Percentiles rank a stretch among this genome's conserved stretches.
These are phyloP conservation scores for Hydrophis major DNA, from an alignment of 2,797 vertebrate species.

Conservation along the genomic window DNA sequence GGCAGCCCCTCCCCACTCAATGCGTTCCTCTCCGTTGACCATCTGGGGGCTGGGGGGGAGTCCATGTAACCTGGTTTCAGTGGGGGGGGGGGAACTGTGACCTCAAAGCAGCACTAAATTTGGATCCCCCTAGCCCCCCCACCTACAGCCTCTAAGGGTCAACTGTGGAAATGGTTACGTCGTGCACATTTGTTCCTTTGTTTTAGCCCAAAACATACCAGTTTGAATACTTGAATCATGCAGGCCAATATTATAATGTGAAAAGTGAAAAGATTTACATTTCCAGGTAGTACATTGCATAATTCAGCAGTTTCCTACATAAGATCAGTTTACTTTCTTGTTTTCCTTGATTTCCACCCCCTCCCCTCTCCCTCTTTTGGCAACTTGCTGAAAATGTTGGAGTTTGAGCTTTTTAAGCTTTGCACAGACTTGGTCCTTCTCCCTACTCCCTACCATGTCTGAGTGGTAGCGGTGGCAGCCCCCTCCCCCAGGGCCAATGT, in stretches of 20 bases:
- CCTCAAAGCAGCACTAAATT: slow-evolving; percentile 89
- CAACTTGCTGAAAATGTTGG: slow-evolving; percentile 84
- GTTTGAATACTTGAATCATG: slow-evolving; percentile 99
- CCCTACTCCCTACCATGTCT: slow-evolving; percentile 76
- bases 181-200: slow-evolving; percentile 97
- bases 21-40: slow-evolving; percentile 97
- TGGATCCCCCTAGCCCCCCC: slow-evolving; percentile 72
- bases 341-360: not conserved
- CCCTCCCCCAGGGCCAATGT: slow-evolving; percentile 64
- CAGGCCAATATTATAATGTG: slow-evolving; percentile 99
- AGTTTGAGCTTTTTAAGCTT: slow-evolving; percentile 92
- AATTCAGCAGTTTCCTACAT: slow-evolving; percentile 72
- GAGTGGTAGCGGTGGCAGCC: slow-evolving; percentile 82
- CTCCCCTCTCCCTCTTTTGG: slow-evolving; percentile 52
- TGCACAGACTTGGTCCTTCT: slow-evolving; percentile 93
- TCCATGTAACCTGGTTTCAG: slow-evolving; percentile 85
- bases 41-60: slow-evolving; percentile 91
- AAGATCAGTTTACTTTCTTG: slow-evolving; percentile 81
- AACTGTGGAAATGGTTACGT: slow-evolving; percentile 95
- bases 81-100: slow-evolving; percentile 68
- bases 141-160: slow-evolving; percentile 83
- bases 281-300: slow-evolving; percentile 89
- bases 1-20: slow-evolving; percentile 91
- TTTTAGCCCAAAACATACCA: slow-evolving; percentile 99
- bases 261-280: slow-evolving; percentile 93